These are phyloP conservation scores for Seriola dumerili DNA, from an alignment of 2,113 vertebrate genomes.

Conservation along the genomic window DNA sequence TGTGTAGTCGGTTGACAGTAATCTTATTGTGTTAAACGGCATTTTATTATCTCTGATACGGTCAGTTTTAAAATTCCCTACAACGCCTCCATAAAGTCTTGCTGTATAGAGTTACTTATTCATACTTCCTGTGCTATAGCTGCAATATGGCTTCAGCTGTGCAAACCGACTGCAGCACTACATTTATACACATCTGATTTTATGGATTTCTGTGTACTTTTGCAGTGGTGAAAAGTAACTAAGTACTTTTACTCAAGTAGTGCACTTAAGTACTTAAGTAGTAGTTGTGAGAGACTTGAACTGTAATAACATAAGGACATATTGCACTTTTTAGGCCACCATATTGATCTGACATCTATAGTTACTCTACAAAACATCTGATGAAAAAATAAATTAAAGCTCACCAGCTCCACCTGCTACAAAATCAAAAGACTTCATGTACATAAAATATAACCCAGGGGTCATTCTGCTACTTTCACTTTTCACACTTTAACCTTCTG, in stretches of 20 bases:
- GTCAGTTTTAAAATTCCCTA: not conserved
- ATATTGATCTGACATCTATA: too few relatives aligned
- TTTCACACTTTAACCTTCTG: too few relatives aligned
- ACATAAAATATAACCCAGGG: too few relatives aligned
- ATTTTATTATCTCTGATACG: constrained; percentile 14
- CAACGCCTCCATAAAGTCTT: not conserved
- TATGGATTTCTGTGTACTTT: not conserved
- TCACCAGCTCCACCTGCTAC: too few relatives aligned
- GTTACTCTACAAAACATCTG: too few relatives aligned
- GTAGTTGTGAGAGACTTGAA: not conserved
- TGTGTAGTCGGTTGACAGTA: constrained; percentile 22
- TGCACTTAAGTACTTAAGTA: not conserved
- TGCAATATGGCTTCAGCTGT: not conserved
- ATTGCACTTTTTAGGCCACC: too few relatives aligned
- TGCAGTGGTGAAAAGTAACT: not conserved
- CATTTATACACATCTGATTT: not conserved
- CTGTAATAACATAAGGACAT: not conserved
- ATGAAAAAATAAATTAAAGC: too few relatives aligned
- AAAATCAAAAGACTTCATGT: too few relatives aligned
- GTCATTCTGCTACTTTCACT: too few relatives aligned
- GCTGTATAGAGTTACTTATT: not conserved
- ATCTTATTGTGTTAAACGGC: constrained; percentile 27
- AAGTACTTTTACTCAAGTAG: not conserved
- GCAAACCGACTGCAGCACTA: not conserved
- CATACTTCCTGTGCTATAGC: not conserved